Evolutionary conservation across 1,140 invertebrate genomes (phyloP).

Genomic region (Mya arenaria): DNA sequence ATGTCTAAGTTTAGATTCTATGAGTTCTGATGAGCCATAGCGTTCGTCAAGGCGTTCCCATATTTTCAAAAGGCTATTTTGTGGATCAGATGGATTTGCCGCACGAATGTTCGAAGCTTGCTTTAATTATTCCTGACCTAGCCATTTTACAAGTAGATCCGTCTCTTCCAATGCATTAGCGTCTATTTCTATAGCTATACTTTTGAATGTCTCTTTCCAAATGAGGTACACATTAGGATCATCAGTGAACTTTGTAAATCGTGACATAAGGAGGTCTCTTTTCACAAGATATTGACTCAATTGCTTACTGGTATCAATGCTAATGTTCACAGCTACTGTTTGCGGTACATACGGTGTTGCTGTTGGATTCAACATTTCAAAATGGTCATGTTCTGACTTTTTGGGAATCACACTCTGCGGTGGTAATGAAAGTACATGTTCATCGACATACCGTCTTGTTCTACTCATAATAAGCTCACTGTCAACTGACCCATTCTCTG

Average conservation of each 20-base stretch:
- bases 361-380: not conserved
- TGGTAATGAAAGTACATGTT: not conserved
- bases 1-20: conserved; percentile 15
- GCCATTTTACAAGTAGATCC: conserved; percentile 53
- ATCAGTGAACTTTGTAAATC: conserved; percentile 39
- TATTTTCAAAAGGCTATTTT: conserved; percentile 11
- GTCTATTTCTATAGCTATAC: conserved; percentile 19
- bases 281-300: conserved; percentile 44
- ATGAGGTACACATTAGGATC: conserved; percentile 25
- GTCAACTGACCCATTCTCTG: not conserved
- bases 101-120: conserved; percentile 13
- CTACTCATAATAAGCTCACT: not conserved
- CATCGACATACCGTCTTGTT: no score
- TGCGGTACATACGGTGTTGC: not conserved
- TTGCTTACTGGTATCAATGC: not conserved
- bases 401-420: not conserved
- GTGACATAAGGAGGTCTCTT: conserved; percentile 32
- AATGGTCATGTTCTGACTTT: not conserved
- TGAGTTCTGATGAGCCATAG: conserved; percentile 49
- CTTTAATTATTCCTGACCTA: conserved; percentile 1
- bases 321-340: no score
- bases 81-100: conserved; percentile 7
- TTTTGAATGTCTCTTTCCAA: conserved; percentile 47
- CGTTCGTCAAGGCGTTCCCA: conserved; percentile 57
- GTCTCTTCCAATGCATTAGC: conserved; percentile 27